Evolutionary conservation across 2,797 vertebrate species (phyloP), one percentile per base, ranked within the genome.

Genomic region (Hyperoplus lanceolatus): DNA sequence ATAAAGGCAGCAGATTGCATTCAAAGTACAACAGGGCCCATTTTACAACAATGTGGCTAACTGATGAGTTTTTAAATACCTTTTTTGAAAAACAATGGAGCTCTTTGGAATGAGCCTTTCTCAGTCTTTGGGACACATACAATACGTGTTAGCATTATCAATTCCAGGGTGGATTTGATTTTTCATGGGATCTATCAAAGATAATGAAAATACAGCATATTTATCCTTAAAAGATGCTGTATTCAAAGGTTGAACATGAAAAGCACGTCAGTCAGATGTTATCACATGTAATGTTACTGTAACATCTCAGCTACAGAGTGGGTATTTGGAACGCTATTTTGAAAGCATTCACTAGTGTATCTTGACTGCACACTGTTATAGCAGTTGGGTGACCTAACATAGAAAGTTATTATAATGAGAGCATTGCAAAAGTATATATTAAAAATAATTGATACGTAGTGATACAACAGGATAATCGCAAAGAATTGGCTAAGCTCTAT

Each of bases 381-480:
- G 48, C 15, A 55, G 62, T 16, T 48, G 5, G 1, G 38, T 10
- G 59, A 61, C 36, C 13, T 29, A 55, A 53, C 5, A 60, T 21
- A 14, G 14, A 80, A 10, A 38, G 63, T 69, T 8, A 61, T 64
- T 62, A 49, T 43, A 68, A 46, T 1, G 48, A 21, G 43, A 57
- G 29, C 8, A 50, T 41, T 64, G 56, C 38, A 21, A 55, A 49
- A 21, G 12, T 50, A 39, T 42, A 41, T 58, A 59, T 70, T 66
- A 3, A 29, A 70, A 66, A 65, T 39, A 45, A 64, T 46, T 75
- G 62, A 63, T 64, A 56, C 41, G 70, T 69, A 60, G 1, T 46
- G 38, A 71, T 48, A 60, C 57, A 45, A 21, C 42, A 50, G 64
- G 50, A 81, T 72, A 68, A 80, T 81, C 71, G 43, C 50, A 64